Percentiles rank a stretch among this genome's conserved stretches.
These are phyloP conservation scores for Loxodonta africana DNA, from an alignment of 2,113 vertebrate genomes.

Conservation along the genomic window DNA sequence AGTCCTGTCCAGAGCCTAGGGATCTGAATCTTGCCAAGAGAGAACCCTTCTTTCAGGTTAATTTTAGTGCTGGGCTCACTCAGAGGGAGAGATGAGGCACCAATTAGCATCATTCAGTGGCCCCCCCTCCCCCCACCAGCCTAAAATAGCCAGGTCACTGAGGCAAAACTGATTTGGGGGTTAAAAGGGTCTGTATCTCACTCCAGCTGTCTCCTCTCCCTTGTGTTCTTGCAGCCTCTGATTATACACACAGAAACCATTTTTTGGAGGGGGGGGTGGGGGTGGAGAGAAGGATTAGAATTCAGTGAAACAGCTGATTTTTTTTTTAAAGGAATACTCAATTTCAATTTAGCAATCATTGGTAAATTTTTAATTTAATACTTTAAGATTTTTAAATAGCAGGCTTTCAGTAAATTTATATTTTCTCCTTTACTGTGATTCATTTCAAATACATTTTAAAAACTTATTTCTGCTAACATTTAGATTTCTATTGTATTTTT, in stretches of 20 bases:
- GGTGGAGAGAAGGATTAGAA: slow-evolving; percentile 67
- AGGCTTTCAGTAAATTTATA: not conserved
- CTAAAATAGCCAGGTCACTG: slow-evolving; percentile 71
- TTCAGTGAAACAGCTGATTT: slow-evolving; percentile 75
- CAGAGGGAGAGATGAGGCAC: not conserved
- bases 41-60: slow-evolving; percentile 56
- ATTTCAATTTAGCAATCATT: slow-evolving; percentile 62
- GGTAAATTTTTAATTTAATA: slow-evolving; percentile 55
- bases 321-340: slow-evolving; percentile 22
- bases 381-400: not conserved
- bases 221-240: slow-evolving; percentile 44
- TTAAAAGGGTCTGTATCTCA: slow-evolving; percentile 50
- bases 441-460: not conserved
- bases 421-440: not conserved
- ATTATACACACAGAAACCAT: slow-evolving; percentile 55
- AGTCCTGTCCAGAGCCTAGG: slow-evolving; percentile 18
- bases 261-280: not conserved
- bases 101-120: not conserved
- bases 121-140: not conserved
- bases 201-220: slow-evolving; percentile 50
- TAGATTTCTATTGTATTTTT: slow-evolving; percentile 18
- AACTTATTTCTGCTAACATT: not conserved
- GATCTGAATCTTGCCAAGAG: slow-evolving; percentile 56
- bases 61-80: slow-evolving; percentile 67
- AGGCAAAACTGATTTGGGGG: slow-evolving; percentile 74